Evolutionary conservation across 2,113 vertebrate species (phyloP), one percentile per base, ranked within the genome.

Genomic region (Sula dactylatra): DNA sequence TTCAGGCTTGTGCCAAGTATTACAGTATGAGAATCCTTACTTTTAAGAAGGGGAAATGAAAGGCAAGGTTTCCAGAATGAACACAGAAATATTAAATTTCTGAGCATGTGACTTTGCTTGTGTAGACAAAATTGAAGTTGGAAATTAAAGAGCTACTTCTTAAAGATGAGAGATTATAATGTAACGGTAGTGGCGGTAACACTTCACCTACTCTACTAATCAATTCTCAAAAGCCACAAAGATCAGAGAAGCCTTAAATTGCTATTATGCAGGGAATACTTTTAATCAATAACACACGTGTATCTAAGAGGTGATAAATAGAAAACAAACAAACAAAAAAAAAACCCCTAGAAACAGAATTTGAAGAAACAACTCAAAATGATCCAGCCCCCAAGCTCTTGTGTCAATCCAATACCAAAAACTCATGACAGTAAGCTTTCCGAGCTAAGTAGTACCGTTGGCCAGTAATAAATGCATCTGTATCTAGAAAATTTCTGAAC

Each of bases 171-270:
- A 17, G 20, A 55, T 16, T 70, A 67, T 52, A 82, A 74, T 7
- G 9, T 32, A 27, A n/a, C 1, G 6, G 8, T 26, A 62, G 69
- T 2, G 4, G 62, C 0, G 3, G 25, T 44, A 76, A 71, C 1
- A 2, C 14, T 84, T 90, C 44, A 67, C 27, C 26, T 80, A 88
- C 49, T 61, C 79, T 38, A 47, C 2, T 32, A 34, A 69, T 5
- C 45, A 54, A 20, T 38, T 66, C n/a, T 66, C 76, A 78, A 92
- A 90, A 86, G 62, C 31, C n/a, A 65, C 26, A 32, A 92, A 32
- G 32, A 85, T 38, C 50, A 88, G 0, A 67, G 36, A 64, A 76
- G 36, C 13, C 50, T 81, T 66, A 61, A 44, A 44, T 14, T 77
- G 45, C 50, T 67, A 54, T 11, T 59, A 45, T 12, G 16, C 6